These are phyloP conservation scores for Coracopsis vasa DNA, from an alignment of 2,113 vertebrate species.

Conservation along the genomic window DNA sequence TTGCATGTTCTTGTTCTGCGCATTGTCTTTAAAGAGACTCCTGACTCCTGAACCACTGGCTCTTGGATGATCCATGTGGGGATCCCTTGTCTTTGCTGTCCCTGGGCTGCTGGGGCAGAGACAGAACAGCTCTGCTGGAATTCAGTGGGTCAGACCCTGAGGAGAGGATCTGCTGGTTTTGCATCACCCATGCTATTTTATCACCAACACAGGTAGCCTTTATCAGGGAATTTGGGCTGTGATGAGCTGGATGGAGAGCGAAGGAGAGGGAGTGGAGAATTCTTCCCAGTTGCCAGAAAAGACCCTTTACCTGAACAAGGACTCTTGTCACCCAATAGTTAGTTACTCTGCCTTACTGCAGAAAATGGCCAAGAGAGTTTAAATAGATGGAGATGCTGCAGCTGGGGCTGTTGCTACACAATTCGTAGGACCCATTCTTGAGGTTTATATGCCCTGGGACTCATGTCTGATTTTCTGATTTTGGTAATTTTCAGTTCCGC, in stretches of 20 bases:
- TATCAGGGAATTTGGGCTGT: not conserved
- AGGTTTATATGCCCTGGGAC: not conserved
- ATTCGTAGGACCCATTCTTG: not conserved
- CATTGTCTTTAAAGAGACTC: not conserved
- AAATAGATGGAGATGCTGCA: not conserved
- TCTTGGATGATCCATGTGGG: fast-evolving
- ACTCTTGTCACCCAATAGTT: not conserved
- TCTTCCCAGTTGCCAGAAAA: not conserved
- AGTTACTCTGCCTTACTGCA: not conserved
- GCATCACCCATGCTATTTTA: not conserved
- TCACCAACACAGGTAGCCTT: not conserved
- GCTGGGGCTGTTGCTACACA: not conserved
- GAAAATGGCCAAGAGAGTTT: not conserved
- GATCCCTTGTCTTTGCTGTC: not conserved
- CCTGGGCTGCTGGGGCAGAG: not conserved
- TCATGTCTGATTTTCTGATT: not conserved
- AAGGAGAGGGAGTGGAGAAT: not conserved
- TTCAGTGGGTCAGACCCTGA: not conserved
- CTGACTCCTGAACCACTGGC: not conserved
- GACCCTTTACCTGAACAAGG: not conserved
- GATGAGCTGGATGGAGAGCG: not conserved
- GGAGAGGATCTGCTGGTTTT: not conserved
- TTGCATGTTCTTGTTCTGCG: not conserved
- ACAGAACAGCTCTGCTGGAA: not conserved
- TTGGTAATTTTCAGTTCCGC: not conserved